Base-by-base conservation (phyloP, 2,888 invertebrate species). In the Masnerella sp. region DNA sequence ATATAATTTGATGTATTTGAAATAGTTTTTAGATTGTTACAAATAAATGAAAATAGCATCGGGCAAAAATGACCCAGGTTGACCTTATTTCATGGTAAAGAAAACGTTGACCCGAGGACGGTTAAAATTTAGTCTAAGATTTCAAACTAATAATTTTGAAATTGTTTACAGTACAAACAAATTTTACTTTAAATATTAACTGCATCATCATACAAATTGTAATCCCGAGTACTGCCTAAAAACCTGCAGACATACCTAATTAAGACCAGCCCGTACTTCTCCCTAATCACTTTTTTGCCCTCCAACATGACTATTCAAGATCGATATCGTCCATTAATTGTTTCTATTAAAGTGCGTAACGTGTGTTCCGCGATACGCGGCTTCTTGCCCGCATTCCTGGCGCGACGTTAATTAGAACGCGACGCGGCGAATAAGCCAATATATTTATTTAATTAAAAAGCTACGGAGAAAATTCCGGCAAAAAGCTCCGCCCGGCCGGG, bases 331-430 rank as follows among this genome's bases (percentile, higher is more conserved):
- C 38, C 34, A 43, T 54, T 65, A 65, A 65, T 65, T 65, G 65
- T 65, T 65, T 54, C 45, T 47, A 54, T 65, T 43, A 54, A 54
- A 65, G 38, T 25, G 65, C 52, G 64, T 54, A 52, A 52, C 52
- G 52, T n/a, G 54, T 54, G 54, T 65, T 65, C 20, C 51, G 54
- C 54, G 65, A 54, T 54, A 30, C 54, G 15, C 28, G 7, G 28
- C n/a, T 52, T 65, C 34, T 62, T 62, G 42, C 54, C 15, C 51
- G 38, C 54, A 54, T 47, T 45, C 54, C 54, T 22, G 1, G 18
- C n/a, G 9, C 8, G 28, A 64, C 64, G 36, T 56, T 56, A 56
- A 54, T 65, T 36, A 65, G 56, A 56, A 14, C 38, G 47, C 56
- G 5, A 36, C 12, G 47, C 25, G 54, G 54, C 38, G 25, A 54